Conservation (phyloP, 2,113 vertebrate genomes). For the Hemibates koningsi region DNA sequence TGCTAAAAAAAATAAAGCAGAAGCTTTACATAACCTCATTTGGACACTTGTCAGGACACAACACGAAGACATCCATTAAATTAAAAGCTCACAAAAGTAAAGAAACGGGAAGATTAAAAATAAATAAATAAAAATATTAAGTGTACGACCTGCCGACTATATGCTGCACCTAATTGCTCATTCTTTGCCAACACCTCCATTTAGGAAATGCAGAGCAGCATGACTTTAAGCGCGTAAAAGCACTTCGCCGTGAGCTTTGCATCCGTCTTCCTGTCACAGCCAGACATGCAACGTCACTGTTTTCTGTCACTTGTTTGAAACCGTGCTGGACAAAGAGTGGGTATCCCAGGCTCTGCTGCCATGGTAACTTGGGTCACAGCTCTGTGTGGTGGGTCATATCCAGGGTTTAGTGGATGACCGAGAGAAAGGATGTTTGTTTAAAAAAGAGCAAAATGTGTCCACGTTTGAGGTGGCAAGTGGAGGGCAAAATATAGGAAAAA, state of each 20-base stretch:
- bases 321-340: conserved; percentile 47
- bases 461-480: conserved; percentile 7
- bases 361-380: conserved; percentile 70
- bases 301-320: conserved; percentile 56
- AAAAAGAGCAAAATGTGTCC: conserved; percentile 18
- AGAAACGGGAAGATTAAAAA: not conserved
- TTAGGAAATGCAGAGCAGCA: not conserved
- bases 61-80: not conserved
- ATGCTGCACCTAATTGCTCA: not conserved
- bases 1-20: not conserved
- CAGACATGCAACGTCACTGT: conserved; percentile 26
- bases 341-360: conserved; percentile 62
- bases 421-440: not conserved
- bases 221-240: not conserved
- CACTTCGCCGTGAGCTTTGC: not conserved
- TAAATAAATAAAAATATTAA: not conserved
- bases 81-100: not conserved
- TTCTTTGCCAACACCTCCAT: not conserved
- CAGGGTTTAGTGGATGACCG: conserved; percentile 48
- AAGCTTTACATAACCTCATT: not conserved
- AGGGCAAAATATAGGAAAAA: not conserved
- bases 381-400: conserved; percentile 59
- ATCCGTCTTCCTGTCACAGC: not conserved
- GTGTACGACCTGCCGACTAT: not conserved
- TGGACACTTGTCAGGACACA: not conserved